Percentiles rank a stretch among this genome's conserved stretches.
Conservation (phyloP, 2,113 vertebrate genomes). For the Sterna hirundo region DNA sequence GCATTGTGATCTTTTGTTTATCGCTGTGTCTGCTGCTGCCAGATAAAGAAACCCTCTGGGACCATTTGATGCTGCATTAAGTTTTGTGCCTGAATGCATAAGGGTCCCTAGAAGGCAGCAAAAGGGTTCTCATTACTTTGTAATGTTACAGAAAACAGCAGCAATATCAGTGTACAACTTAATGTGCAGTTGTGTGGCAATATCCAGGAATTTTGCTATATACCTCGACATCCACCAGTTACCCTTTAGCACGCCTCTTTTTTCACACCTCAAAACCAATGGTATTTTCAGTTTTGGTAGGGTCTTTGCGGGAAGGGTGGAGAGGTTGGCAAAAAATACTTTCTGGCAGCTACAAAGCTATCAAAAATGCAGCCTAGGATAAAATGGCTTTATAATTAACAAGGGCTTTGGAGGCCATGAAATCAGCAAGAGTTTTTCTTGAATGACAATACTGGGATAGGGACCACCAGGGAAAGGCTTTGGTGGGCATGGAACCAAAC, state of each 20-base stretch:
- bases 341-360: neutral
- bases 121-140: neutral
- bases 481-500: neutral
- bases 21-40: neutral
- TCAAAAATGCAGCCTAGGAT: neutral
- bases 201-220: neutral
- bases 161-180: neutral
- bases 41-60: neutral
- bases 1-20: neutral
- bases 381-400: neutral
- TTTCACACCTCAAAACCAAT: neutral
- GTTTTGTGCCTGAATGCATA: neutral
- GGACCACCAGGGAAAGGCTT: neutral
- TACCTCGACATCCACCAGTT: neutral
- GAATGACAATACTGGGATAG: neutral
- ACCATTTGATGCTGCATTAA: neutral
- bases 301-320: neutral
- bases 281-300: neutral
- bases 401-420: neutral
- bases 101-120: neutral
- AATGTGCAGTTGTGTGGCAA: neutral
- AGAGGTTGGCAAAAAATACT: neutral
- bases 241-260: neutral
- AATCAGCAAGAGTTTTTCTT: neutral
- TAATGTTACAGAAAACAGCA: neutral